phyloP scores from a whole-genome alignment of 2,888 invertebrate genomes.

The Mechanitis mazaeus region DNA sequence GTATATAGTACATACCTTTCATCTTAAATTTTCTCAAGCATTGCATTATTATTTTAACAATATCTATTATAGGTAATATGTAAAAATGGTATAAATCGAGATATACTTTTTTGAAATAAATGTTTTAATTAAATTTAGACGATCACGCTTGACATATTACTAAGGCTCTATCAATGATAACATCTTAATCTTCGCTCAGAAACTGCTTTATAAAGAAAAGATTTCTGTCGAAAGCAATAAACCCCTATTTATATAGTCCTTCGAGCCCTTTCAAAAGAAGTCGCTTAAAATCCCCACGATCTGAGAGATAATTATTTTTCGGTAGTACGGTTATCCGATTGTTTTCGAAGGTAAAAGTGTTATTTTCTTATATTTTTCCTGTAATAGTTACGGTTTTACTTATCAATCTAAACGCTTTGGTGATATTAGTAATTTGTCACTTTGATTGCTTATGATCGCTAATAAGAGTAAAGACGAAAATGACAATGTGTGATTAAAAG shows the following conservation, averaged over 20 bases:
- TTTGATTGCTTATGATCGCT: too few species aligned
- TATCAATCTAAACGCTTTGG: too few species aligned
- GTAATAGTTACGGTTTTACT: not conserved
- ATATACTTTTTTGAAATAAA: too few species aligned
- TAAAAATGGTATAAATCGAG: too few species aligned
- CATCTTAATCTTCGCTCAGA: slow-evolving; percentile 1
- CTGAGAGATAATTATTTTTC: slow-evolving; percentile 15
- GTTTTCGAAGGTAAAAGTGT: slow-evolving; percentile 8
- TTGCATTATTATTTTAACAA: too few species aligned
- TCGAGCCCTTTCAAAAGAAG: slow-evolving; percentile 3
- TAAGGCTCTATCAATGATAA: slow-evolving; percentile 4
- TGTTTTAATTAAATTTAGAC: too few species aligned
- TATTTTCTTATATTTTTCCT: not conserved
- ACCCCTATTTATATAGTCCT: slow-evolving; percentile 1
- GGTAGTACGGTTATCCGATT: slow-evolving; percentile 14
- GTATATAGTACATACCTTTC: slow-evolving; percentile 48
- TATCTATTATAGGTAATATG: too few species aligned
- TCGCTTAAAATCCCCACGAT: slow-evolving; percentile 7
- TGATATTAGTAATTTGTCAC: too few species aligned
- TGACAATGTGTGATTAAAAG: too few species aligned
- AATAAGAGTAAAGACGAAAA: too few species aligned
- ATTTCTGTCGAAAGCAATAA: slow-evolving; percentile 1
- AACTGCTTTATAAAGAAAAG: slow-evolving; percentile 1
- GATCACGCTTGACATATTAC: not conserved
- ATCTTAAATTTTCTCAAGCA: too few species aligned